phyloP scores from a whole-genome alignment of 2,113 vertebrate genomes.

The Pycnonotus jocosus region DNA sequence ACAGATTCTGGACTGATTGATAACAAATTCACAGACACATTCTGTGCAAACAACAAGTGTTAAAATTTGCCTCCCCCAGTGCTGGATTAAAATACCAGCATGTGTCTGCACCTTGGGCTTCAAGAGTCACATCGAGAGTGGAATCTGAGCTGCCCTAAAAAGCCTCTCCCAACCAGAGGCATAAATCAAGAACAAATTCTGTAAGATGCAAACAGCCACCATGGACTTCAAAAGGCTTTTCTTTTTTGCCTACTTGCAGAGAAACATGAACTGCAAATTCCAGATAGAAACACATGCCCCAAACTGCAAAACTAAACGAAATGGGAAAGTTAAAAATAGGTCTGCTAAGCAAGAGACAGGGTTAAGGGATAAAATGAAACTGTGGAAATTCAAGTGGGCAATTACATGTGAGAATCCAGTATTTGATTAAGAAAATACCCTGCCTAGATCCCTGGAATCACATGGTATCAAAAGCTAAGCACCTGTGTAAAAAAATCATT shows the following conservation, averaged over 20 bases:
- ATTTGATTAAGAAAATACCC: conserved; percentile 47
- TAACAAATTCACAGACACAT: neutral
- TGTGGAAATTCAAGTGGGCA: conserved; percentile 5
- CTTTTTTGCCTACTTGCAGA: neutral
- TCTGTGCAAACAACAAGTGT: neutral
- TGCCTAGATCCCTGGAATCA: conserved; percentile 38
- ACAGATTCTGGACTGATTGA: neutral
- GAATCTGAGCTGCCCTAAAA: neutral
- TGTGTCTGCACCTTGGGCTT: neutral
- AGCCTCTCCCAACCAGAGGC: neutral
- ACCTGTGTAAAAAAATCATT: conserved; percentile 36
- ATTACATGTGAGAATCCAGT: neutral
- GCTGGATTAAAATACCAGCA: neutral
- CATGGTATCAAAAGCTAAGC: conserved; percentile 47
- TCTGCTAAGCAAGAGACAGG: neutral
- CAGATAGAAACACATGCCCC: neutral
- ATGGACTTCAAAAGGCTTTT: neutral
- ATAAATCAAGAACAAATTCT: neutral
- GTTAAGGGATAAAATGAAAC: neutral
- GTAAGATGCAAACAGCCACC: neutral
- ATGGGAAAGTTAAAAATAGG: neutral
- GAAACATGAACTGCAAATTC: neutral
- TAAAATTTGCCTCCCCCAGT: neutral
- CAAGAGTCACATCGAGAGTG: neutral
- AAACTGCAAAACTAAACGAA: neutral